A percentile compares a stretch with the other conserved stretches of the same genome.
phyloP scores from a whole-genome alignment of 2,888 invertebrate genomes.

The Drosophila picticornis region DNA sequence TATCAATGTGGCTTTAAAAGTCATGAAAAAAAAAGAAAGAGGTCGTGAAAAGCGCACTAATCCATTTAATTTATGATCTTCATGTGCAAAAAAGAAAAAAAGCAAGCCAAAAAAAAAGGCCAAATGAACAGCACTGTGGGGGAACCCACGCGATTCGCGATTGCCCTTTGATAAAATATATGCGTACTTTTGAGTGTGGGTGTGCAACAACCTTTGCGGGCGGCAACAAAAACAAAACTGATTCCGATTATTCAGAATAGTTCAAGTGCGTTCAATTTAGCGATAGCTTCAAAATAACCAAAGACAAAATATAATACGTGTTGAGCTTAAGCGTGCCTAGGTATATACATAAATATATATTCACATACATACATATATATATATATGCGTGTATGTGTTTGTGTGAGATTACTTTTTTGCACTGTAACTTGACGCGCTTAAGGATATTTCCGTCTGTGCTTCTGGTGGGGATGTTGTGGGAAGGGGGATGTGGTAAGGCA shows the following conservation, averaged over 20 bases:
- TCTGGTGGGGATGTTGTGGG: neutral
- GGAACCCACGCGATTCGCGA: slow-evolving; percentile 6
- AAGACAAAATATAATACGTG: neutral
- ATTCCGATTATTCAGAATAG: slow-evolving; percentile 1
- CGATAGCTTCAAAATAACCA: neutral
- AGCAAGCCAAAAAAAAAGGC: neutral
- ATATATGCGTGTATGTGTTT: neutral
- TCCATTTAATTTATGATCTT: neutral
- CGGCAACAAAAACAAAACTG: neutral
- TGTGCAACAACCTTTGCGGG: slow-evolving; percentile 4
- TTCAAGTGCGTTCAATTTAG: neutral
- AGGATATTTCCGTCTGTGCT: slow-evolving; percentile 43
- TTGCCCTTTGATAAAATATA: slow-evolving; percentile 15
- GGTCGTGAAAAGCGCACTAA: neutral
- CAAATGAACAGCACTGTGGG: slow-evolving; percentile 5
- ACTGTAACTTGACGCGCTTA: slow-evolving; percentile 34
- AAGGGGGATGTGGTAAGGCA: slow-evolving; percentile 35
- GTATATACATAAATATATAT: neutral
- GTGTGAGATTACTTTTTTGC: neutral
- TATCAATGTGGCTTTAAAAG: neutral
- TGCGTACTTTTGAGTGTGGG: slow-evolving; percentile 9
- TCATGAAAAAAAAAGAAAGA: neutral
- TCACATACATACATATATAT: neutral
- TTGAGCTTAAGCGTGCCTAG: neutral
- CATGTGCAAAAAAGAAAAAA: neutral